Conservation (phyloP, 2,888 invertebrate species). For the Trachelus iudaicus region DNA sequence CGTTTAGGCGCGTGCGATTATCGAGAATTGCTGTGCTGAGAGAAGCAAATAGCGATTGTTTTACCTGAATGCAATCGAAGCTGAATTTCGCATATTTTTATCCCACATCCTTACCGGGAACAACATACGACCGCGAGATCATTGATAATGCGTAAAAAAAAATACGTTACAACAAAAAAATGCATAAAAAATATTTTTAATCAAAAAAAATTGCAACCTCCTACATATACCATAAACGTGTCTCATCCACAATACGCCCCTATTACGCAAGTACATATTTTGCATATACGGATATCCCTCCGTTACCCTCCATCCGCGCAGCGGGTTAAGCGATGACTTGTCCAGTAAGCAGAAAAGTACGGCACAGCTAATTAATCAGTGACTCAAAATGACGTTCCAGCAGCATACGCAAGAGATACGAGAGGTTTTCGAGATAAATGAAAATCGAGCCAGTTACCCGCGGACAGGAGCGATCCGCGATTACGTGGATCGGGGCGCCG, state of each 20-base stretch:
- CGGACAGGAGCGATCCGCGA: constrained; percentile 10
- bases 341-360: constrained; percentile 5
- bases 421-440: constrained; percentile 33
- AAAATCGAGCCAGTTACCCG: constrained; percentile 1
- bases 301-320: constrained; percentile 59
- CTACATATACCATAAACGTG: neutral
- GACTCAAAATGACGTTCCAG: constrained; percentile 32
- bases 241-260: neutral
- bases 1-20: neutral
- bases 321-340: constrained; percentile 41
- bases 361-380: constrained; percentile 26
- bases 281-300: constrained; percentile 50
- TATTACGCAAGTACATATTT: constrained; percentile 1
- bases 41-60: neutral
- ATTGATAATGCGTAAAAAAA: neutral
- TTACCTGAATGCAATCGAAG: constrained; percentile 4
- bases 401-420: constrained; percentile 39
- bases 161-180: too few species aligned
- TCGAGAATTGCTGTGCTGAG: neutral
- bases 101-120: neutral
- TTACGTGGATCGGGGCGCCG: neutral
- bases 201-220: neutral
- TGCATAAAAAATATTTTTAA: too few species aligned
- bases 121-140: neutral
- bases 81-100: neutral